Percentiles rank a stretch among this genome's conserved stretches.
phyloP scores from a whole-genome alignment of 2,888 invertebrate species.

The Dendrolimus pini region DNA sequence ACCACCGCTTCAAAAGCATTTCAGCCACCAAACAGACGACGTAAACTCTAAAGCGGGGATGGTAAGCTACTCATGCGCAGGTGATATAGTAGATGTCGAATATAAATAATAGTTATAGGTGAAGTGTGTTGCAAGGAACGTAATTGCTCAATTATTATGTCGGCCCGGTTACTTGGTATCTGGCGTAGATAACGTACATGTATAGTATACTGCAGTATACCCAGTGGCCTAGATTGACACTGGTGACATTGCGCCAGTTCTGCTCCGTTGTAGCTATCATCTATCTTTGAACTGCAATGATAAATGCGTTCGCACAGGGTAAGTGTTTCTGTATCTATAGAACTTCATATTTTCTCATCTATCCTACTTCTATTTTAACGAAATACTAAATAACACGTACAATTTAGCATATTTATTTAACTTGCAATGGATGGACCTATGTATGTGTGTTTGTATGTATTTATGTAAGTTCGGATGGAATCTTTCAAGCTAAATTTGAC shows the following conservation, averaged over 20 bases:
- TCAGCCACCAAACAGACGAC: too few relatives aligned
- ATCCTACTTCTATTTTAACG: too few relatives aligned
- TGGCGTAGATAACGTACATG: slow-evolving; percentile 23
- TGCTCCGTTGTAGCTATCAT: background rate
- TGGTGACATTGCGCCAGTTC: slow-evolving; percentile 44
- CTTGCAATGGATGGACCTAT: too few relatives aligned
- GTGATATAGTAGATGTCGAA: background rate
- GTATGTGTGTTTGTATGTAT: too few relatives aligned
- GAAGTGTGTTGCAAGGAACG: slow-evolving; percentile 45
- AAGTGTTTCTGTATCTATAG: background rate
- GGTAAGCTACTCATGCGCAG: background rate
- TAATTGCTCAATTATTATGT: slow-evolving; percentile 61
- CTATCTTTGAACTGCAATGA: background rate
- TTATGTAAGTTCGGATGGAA: too few relatives aligned
- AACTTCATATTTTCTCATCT: too few relatives aligned
- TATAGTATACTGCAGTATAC: slow-evolving; percentile 11
- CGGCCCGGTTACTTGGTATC: slow-evolving; percentile 36
- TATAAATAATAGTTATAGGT: slow-evolving; percentile 6
- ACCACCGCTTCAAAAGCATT: too few relatives aligned
- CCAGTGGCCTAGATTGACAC: slow-evolving; percentile 47
- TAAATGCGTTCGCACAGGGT: background rate
- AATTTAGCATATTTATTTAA: too few relatives aligned
- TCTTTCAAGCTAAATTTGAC: too few relatives aligned
- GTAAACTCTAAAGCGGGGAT: background rate
- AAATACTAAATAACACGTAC: too few relatives aligned